Base-by-base conservation (phyloP, 2,113 vertebrate genomes). In the Clarias macrocephalus region DNA sequence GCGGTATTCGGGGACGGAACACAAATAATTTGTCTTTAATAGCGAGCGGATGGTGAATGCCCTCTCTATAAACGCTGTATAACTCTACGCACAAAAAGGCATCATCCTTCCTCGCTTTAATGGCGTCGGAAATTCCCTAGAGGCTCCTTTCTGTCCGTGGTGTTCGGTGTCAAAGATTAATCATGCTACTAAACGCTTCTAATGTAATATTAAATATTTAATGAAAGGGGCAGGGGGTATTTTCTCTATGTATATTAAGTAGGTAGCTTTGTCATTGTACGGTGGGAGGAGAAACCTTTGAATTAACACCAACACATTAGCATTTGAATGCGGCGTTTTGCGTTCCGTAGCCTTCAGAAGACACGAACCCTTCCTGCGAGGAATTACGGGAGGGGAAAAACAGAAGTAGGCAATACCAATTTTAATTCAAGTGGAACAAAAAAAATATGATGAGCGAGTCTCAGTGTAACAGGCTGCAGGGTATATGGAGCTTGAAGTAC, bases 401-500 rank as follows among this genome's bases (percentile, higher is more conserved):
- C 75, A 54, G 72, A 89, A 81, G 60, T 63, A 65, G 48, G 83
- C 82, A 75, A 77, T 33, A 82, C 73, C 68, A 42, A 85, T 82
- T 42, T 79, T 65, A 28, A 81, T 65, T 60, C 65, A 79, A 80
- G 75, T 23, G 57, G n/a, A 72, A 80, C 65, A 82, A 82, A 28
- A 62, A 52, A 23, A 25, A 80, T 66, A 87, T n/a, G 56, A 66
- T 83, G 48, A 85, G 33, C 82, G 65, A 85, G 68, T 59, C 37
- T n/a, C 42, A 62, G 68, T 76, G 85, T 75, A 87, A 91, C 91
- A 83, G 42, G 80, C 66, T 86, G 86, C 70, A 80, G 85, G 80
- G 90, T 87, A 92, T 91, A 89, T 90, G 90, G 88, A 70, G 89
- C 89, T 91, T 92, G 83, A 93, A 94, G 93, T 91, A 81, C 88